Conservation (phyloP, 2,113 vertebrate genomes). For the Ptychochromis oligacanthus region DNA sequence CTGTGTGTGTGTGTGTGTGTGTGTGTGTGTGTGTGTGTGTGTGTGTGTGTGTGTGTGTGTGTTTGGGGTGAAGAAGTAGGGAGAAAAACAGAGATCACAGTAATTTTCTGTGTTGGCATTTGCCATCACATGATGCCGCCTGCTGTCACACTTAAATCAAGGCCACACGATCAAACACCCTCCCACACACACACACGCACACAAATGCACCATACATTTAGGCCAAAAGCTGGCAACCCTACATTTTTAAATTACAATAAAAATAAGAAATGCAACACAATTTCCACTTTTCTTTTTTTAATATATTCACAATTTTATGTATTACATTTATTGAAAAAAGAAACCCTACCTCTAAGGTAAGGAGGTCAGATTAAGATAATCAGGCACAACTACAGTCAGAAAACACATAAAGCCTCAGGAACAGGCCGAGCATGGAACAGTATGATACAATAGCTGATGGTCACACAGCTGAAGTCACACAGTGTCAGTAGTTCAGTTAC, state of each 20-base stretch:
- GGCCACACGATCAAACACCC: background rate
- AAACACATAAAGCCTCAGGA: constrained; percentile 26
- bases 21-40: constrained; percentile 24
- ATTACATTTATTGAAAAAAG: constrained; percentile 46
- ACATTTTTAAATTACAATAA: background rate
- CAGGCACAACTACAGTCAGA: background rate
- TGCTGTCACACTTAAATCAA: constrained; percentile 62
- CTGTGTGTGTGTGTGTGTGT: constrained; percentile 36
- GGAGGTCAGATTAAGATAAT: constrained; percentile 29
- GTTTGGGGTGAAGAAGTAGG: background rate
- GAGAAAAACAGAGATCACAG: constrained; percentile 53
- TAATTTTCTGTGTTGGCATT: constrained; percentile 50
- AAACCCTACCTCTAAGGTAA: constrained; percentile 4
- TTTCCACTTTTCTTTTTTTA: background rate
- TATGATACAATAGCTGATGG: constrained; percentile 29
- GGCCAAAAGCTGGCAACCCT: background rate
- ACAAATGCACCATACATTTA: background rate
- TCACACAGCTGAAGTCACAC: constrained; percentile 27
- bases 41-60: constrained; percentile 26
- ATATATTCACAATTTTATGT: constrained; percentile 22
- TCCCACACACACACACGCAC: constrained; percentile 3
- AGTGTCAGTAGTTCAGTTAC: constrained; percentile 67
- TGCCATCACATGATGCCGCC: constrained; percentile 68
- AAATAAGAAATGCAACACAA: background rate
- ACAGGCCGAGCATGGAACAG: constrained; percentile 18